Evolutionary conservation across 1,140 invertebrate genomes (phyloP).

Genomic region (Ladona fulva): DNA sequence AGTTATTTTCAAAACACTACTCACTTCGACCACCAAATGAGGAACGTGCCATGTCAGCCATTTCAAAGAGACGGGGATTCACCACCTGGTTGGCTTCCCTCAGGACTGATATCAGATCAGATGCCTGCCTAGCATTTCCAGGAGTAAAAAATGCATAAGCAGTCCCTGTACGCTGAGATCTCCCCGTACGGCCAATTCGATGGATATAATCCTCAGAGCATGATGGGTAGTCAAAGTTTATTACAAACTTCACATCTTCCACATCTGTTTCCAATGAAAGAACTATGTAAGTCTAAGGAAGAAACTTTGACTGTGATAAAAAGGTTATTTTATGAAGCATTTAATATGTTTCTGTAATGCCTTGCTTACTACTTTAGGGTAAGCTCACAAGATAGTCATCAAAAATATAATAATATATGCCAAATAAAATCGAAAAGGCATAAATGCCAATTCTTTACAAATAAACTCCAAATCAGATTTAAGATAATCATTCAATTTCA

Average conservation of each 20-base stretch:
- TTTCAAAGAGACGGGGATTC: slow-evolving; percentile 36
- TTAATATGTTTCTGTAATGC: too few relatives aligned
- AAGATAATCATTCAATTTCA: too few relatives aligned
- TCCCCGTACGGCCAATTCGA: slow-evolving; percentile 57
- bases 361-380: not conserved
- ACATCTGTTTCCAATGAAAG: slow-evolving; percentile 23
- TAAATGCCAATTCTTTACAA: too few relatives aligned
- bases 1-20: not conserved
- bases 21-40: slow-evolving; percentile 13
- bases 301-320: too few relatives aligned
- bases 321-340: too few relatives aligned
- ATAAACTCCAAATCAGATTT: too few relatives aligned
- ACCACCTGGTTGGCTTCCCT: slow-evolving; percentile 51
- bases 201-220: slow-evolving; percentile 63
- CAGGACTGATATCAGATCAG: slow-evolving; percentile 48
- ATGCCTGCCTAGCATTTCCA: slow-evolving; percentile 46
- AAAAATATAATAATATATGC: too few relatives aligned
- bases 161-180: slow-evolving; percentile 53
- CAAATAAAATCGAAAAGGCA: too few relatives aligned
- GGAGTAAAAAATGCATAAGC: slow-evolving; percentile 64
- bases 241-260: slow-evolving; percentile 52
- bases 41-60: slow-evolving; percentile 29
- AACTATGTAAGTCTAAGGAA: too few relatives aligned
- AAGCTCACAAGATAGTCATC: not conserved
- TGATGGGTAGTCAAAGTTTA: slow-evolving; percentile 63